A percentile compares a stretch with the other conserved stretches of the same genome.
Evolutionary conservation across 1,140 invertebrate genomes (phyloP).

Genomic region (Drosophila athabasca): DNA sequence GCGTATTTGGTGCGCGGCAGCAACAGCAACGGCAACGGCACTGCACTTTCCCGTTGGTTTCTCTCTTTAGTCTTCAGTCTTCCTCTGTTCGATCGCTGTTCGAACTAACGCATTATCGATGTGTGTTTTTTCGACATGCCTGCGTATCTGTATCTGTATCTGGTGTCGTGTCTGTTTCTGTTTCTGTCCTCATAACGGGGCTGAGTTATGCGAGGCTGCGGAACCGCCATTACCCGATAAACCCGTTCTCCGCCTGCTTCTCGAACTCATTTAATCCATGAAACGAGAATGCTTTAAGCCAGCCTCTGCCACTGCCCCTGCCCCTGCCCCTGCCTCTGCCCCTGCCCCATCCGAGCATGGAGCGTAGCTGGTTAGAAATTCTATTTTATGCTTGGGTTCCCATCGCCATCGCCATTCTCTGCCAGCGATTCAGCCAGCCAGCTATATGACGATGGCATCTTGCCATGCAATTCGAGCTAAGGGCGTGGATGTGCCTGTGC

Average conservation of each 20-base stretch:
- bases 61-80: neutral
- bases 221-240: slow-evolving; percentile 36
- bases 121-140: slow-evolving; percentile 8
- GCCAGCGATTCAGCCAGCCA: slow-evolving; percentile 58
- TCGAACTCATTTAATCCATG: slow-evolving; percentile 65
- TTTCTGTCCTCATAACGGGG: slow-evolving; percentile 41
- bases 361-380: slow-evolving; percentile 65
- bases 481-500: slow-evolving; percentile 44
- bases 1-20: slow-evolving; percentile 67
- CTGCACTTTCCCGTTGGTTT: slow-evolving; percentile 1
- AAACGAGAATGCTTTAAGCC: slow-evolving; percentile 62
- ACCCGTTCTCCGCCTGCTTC: slow-evolving; percentile 45
- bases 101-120: slow-evolving; percentile 33
- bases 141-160: neutral
- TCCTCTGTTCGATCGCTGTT: neutral
- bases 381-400: slow-evolving; percentile 73
- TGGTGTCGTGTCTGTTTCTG: slow-evolving; percentile 12
- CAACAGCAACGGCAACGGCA: slow-evolving; percentile 49
- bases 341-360: slow-evolving; percentile 19
- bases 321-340: neutral
- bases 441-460: slow-evolving; percentile 67
- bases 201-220: slow-evolving; percentile 54
- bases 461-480: slow-evolving; percentile 71
- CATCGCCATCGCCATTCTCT: slow-evolving; percentile 37
- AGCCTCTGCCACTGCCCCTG: neutral